phyloP scores from a whole-genome alignment of 2,113 vertebrate species.

The Toxotes jaculatrix region DNA sequence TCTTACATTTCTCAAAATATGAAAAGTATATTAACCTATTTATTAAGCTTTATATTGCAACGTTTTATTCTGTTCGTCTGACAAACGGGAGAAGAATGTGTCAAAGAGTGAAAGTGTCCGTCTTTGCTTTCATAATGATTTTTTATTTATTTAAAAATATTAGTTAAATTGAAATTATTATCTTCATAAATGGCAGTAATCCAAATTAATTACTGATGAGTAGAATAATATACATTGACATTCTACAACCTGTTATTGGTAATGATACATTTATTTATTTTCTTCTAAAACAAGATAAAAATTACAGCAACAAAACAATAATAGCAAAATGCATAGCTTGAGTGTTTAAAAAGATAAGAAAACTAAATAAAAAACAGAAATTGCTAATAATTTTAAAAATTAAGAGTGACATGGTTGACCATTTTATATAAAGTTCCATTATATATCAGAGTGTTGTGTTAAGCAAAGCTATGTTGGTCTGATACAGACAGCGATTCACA shows the following conservation, averaged over 20 bases:
- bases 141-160: neutral
- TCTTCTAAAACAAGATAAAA: neutral
- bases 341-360: neutral
- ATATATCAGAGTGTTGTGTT: neutral
- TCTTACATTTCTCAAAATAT: neutral
- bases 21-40: neutral
- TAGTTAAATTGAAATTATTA: neutral
- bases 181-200: neutral
- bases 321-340: neutral
- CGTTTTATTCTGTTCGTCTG: neutral
- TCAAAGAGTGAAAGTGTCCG: neutral
- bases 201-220: neutral
- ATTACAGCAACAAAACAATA: neutral
- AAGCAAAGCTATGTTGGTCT: neutral
- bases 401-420: neutral
- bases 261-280: neutral
- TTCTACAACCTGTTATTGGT: neutral
- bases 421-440: neutral
- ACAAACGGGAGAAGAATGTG: neutral
- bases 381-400: neutral
- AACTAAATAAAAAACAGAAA: neutral
- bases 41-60: neutral
- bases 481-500: constrained; percentile 40
- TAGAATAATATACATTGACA: neutral
- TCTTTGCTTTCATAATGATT: neutral